Evolutionary conservation across 1,140 invertebrate genomes (phyloP), one percentile per base, ranked within the genome.

Genomic region (Drosophila baimaii): DNA sequence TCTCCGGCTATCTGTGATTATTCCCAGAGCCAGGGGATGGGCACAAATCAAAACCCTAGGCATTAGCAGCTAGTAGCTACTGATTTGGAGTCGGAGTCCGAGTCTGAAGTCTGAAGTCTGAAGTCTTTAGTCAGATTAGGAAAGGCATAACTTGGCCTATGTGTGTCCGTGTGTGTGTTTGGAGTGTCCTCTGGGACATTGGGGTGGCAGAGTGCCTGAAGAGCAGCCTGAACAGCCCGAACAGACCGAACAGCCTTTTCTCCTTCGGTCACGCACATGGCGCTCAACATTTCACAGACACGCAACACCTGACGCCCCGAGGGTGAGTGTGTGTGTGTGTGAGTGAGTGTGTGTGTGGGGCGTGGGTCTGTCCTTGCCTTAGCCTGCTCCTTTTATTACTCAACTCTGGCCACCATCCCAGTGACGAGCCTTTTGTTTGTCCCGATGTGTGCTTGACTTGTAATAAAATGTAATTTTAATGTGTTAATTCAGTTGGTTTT

Each of bases 381-480:
- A 2, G 61, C 66, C 52, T 66, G 51, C 31, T 5, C 76, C 23
- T 81, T 79, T 88, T 88, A 88, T 82, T 71, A 69, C 79, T 66
- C 63, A 86, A 81, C 82, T 62, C 55, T 51, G 63, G 23, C 58
- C 66, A 41, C 44, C 64, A 51, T 35, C 43, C 43, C 61, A 49
- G 37, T 25, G 54, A 68, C 62, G 73, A 68, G 73, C 55, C 62
- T 43, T 82, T 81, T 70, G 66, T 63, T 62, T 63, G 65, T 56
- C 43, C 49, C 39, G 15, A 37, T 44, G 44, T 65, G 58, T 57
- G 65, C 15, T 79, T 74, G 65, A 47, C 65, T 79, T 79, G 80
- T 76, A 75, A 75, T 89, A 89, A 89, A 84, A 89, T 79, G 80
- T 81, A 83, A 84, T 89, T 89, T 89, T 89, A 89, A 89, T 89